Base-by-base conservation (phyloP, 2,113 vertebrate genomes). In the Cyrtonyx montezumae region DNA sequence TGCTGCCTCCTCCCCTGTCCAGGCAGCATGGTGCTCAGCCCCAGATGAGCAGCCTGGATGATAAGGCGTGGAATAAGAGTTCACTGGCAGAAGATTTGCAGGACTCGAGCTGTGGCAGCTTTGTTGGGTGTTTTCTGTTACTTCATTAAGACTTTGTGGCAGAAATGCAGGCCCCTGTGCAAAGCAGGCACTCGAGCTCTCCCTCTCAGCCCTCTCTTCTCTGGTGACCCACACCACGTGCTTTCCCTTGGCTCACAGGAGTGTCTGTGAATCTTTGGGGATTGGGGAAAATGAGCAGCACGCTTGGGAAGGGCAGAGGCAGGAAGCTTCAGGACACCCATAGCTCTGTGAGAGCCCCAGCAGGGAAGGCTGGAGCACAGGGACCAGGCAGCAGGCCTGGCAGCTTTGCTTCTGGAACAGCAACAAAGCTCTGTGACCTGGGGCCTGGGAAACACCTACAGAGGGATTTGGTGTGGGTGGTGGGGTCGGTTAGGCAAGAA, bases 11-110 rank as follows among this genome's bases (percentile, higher is more conserved):
- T 80, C 32, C 28, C 42, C 13, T 0, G 0, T 34, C 23, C 49
- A 2, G 28, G 19, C 12, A 7, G 48, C 0, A 3, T 8, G 13
- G 14, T 8, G 37, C 48, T 36, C 1, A 16, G 36, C n/a, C 66
- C n/a, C 4, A 8, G 37, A 37, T 37, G 37, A 37, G 37, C 37
- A 37, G 37, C 37, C 37, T 37, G 37, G 37, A 37, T 37, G 37
- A 37, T 37, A 37, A 37, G 43, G 2, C 15, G 23, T 63, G 68
- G 51, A 49, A 15, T 25, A 37, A 2, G 49, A 69, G 58, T 21
- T 77, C 9, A 15, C 4, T 23, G 7, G 55, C 30, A 4, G 0
- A 8, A 11, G 21, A 10, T 7, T 51, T 4, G 82, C 36, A 18
- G 36, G 66, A 5, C 49, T 42, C n/a, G 34, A 37, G 11, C 1